Evolutionary conservation across 2,888 invertebrate species (phyloP), one percentile per base, ranked within the genome.

Genomic region (Tiliacea aurago): DNA sequence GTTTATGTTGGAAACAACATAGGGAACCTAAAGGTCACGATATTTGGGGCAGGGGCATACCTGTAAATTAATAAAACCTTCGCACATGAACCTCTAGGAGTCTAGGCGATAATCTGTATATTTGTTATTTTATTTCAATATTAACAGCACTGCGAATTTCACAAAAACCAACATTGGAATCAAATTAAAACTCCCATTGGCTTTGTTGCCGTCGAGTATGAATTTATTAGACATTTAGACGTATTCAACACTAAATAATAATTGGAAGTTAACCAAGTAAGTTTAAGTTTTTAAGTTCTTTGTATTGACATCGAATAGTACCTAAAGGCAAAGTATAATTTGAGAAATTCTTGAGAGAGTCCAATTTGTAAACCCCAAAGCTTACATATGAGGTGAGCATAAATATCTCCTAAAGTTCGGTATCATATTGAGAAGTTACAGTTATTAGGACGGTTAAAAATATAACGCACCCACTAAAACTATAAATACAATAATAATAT

Each of bases 21-120:
- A 74, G 64, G 63, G 64, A 73, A 70, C 55, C 76, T 70, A 61
- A 87, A 87, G n/a, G 11, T 56, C 43, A 53, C 13, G n/a, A 63
- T 61, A 56, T 73, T 79, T 73, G n/a, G 20, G 20, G n/a, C 43
- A n/a, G 13, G 13, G 62, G 20, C 7, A 61, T 37, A 80, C 28
- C 45, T 62, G 33, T 43, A n/a, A 43, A 73, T 72, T 43, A 33
- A 23, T 71, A 33, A 70, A 59, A 11, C 37, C 15, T 37, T 59
- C 1, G 18, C 11, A 20, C 11, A 45, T 45, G 4, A 45, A 47
- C 28, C 18, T 56, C 28, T 28, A 28, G 3, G n/a, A n/a, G n/a
- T n/a, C n/a, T 13, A 18, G 18, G 37, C 51, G 28, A 45, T 47
- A 51, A 47, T 20, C 15, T 49, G 18, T 9, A 20, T 37, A 20